Conservation (phyloP, 2,888 invertebrate genomes). For the Myopa testacea region DNA sequence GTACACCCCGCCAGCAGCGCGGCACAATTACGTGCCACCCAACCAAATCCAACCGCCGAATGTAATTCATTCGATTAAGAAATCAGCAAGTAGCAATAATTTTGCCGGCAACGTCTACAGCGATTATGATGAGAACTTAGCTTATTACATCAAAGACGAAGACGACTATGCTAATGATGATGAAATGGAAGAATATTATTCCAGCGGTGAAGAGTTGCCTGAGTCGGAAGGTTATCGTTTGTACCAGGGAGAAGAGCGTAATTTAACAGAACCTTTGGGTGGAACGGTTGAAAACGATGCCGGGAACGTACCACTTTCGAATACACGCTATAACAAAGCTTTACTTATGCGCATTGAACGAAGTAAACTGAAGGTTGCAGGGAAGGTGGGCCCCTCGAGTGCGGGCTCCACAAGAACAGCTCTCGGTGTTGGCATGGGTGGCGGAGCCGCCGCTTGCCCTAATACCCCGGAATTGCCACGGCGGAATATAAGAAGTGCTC, state of each 20-base stretch:
- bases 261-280: conserved; percentile 23
- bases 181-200: conserved; percentile 62
- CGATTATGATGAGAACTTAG: conserved; percentile 66
- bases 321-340: conserved; percentile 80
- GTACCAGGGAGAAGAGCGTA: conserved; percentile 48
- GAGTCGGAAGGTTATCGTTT: conserved; percentile 49
- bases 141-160: conserved; percentile 68
- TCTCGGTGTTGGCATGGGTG: conserved; percentile 42
- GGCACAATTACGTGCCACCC: conserved; percentile 54
- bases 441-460: conserved; percentile 67
- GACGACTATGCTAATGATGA: conserved; percentile 64
- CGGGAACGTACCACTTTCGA: conserved; percentile 64
- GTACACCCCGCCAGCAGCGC: conserved; percentile 64
- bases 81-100: conserved; percentile 68
- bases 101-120: conserved; percentile 63
- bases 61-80: conserved; percentile 57
- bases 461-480: conserved; percentile 73
- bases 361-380: conserved; percentile 65
- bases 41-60: conserved; percentile 33
- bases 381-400: conserved; percentile 31
- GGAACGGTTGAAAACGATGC: conserved; percentile 48
- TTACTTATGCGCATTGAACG: conserved; percentile 73
- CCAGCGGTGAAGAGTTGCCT: conserved; percentile 57
- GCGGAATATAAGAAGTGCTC: conserved; percentile 60
- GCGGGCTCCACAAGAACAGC: conserved; percentile 42